Conservation (phyloP, 2,888 invertebrate species). For the Synanthedon andrenaeformis region DNA sequence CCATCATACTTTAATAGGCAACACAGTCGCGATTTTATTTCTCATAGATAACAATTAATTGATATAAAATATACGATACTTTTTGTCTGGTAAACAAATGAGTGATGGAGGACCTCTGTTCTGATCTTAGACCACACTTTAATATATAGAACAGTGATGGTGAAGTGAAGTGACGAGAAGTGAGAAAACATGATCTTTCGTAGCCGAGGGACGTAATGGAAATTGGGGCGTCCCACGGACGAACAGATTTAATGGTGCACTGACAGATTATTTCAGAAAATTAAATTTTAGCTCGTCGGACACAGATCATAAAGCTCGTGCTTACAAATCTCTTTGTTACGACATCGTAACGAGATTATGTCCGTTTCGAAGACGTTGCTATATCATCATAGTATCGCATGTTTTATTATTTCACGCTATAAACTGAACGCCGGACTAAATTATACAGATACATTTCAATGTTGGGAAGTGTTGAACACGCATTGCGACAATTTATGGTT, state of each 20-base stretch:
- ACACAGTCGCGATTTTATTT: no score
- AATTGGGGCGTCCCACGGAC: constrained; percentile 23
- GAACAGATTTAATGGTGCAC: constrained; percentile 64
- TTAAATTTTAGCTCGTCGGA: constrained; percentile 69
- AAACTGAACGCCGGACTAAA: constrained; percentile 39
- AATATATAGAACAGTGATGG: no score
- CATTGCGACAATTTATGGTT: constrained; percentile 41
- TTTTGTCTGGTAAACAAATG: no score
- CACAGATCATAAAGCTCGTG: constrained; percentile 68
- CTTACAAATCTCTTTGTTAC: constrained; percentile 71
- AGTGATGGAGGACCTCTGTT: no score
- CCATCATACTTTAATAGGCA: no score
- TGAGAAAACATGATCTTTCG: no score
- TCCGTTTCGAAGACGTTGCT: constrained; percentile 63
- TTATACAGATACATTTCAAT: constrained; percentile 52
- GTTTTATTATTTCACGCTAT: constrained; percentile 61
- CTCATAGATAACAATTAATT: no score
- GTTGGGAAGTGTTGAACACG: constrained; percentile 32
- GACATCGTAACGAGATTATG: constrained; percentile 70
- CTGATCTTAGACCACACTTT: no score
- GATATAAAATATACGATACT: no score
- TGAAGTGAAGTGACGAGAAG: no score
- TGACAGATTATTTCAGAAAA: constrained; percentile 69
- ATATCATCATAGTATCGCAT: constrained; percentile 52
- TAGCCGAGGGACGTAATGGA: neutral